Percentiles rank a stretch among this genome's conserved stretches.
These are phyloP conservation scores for Remorina albescens DNA, from an alignment of 2,797 vertebrate genomes.

Conservation along the genomic window DNA sequence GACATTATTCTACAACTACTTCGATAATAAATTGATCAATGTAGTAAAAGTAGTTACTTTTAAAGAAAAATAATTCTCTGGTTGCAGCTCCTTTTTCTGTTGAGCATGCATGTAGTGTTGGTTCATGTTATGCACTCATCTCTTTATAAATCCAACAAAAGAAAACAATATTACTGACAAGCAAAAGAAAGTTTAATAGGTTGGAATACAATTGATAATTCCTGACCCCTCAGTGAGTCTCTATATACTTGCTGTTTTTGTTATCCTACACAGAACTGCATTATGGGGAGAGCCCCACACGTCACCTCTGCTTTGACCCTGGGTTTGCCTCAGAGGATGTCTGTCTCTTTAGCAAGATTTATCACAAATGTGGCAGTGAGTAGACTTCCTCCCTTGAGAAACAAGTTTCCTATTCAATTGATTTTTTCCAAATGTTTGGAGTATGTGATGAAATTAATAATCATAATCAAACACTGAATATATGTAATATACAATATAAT, in stretches of 20 bases:
- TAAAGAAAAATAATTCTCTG: too few species aligned
- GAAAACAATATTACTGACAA: not conserved
- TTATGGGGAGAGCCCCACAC: constrained; percentile 49
- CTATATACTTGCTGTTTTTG: constrained; percentile 10
- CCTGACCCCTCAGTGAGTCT: not conserved
- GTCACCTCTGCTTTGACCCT: constrained; percentile 53
- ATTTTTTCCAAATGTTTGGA: constrained; percentile 40
- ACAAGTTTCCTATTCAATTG: constrained; percentile 43
- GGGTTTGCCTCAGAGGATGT: constrained; percentile 44
- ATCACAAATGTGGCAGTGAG: constrained; percentile 37
- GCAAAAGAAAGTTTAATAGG: not conserved
- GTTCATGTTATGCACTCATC: too few species aligned
- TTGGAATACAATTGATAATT: not conserved
- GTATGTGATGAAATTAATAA: too few species aligned
- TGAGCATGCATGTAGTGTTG: too few species aligned
- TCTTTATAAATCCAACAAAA: too few species aligned
- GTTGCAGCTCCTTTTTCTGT: too few species aligned
- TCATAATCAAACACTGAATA: too few species aligned
- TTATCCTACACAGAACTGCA: constrained; percentile 22
- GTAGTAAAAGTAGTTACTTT: too few species aligned
- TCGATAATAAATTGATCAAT: too few species aligned
- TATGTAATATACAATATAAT: constrained; percentile 26
- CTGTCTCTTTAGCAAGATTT: constrained; percentile 64
- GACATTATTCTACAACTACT: too few species aligned
- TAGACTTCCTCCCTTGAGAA: constrained; percentile 68